Conservation (phyloP, 2,797 vertebrate species). For the Aulostomus chinensis region DNA sequence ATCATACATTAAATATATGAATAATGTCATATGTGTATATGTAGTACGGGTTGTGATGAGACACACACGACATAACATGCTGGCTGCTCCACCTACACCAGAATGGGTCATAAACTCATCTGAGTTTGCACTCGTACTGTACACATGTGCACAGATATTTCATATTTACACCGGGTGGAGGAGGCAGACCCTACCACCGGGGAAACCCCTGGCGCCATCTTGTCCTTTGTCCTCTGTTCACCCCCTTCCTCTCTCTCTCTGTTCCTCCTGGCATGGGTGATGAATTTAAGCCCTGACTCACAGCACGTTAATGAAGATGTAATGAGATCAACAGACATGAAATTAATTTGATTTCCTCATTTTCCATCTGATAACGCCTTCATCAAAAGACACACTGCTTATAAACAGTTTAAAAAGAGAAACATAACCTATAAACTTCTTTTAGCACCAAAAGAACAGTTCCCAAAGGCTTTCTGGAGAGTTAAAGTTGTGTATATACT, state of each 20-base stretch:
- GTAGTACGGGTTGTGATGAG: constrained; percentile 1
- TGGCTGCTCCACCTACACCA: constrained; percentile 6
- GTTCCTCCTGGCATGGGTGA: constrained; percentile 61
- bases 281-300: constrained; percentile 81
- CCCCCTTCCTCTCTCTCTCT: constrained; percentile 13
- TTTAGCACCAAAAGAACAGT: too few species aligned
- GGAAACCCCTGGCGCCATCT: constrained; percentile 54
- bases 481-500: too few species aligned
- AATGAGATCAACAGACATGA: constrained; percentile 82
- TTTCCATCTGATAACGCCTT: constrained; percentile 74
- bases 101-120: constrained; percentile 7
- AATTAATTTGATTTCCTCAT: constrained; percentile 83
- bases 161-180: too few species aligned
- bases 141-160: too few species aligned
- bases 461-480: too few species aligned
- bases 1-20: constrained; percentile 26
- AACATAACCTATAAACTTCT: too few species aligned
- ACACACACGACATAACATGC: constrained; percentile 23
- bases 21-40: constrained; percentile 13
- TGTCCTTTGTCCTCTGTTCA: constrained; percentile 28
- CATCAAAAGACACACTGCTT: constrained; percentile 70
- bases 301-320: constrained; percentile 82
- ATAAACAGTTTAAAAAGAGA: too few species aligned
- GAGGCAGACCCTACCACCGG: constrained; percentile 42
- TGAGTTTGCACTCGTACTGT: background rate